Evolutionary conservation across 2,113 vertebrate species (phyloP), one percentile per base, ranked within the genome.

Genomic region (Indicator indicator): DNA sequence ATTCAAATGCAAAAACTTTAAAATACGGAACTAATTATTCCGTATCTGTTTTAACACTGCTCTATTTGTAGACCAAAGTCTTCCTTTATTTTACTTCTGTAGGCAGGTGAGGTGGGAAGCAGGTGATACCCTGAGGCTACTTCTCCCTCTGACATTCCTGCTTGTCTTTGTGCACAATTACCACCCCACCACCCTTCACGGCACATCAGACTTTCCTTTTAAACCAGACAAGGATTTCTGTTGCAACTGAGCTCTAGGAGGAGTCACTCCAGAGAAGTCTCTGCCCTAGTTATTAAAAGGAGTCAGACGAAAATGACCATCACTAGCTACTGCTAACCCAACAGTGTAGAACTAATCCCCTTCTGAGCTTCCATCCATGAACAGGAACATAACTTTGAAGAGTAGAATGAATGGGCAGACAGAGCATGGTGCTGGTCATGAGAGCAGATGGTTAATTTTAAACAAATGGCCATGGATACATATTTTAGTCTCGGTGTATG

Each of bases 1-100:
- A 72, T 90, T 80, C 88, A 86, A 93, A 69, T 36, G 33, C 79
- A 91, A 96, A 94, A 26, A 93, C 72, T 83, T 78, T n/a, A 75
- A 95, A 96, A 93, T 32, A 94, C 75, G 64, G 64, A 64, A 15
- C 83, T 50, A 91, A 86, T 9, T 65, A 90, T 88, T 77, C 32
- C 40, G 12, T 40, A 33, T 32, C 52, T 54, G 23, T 42, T 86
- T 86, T 55, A 78, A 80, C 54, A 62, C 1, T 55, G 26, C 9
- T 69, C 16, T 68, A 14, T 74, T 90, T 59, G 62, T 26, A 90
- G 56, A 88, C n/a, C 19, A 48, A 9, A 0, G 1, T 20, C n/a
- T 83, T 81, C 26, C 36, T 79, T 72, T 70, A 40, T 64, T 69
- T 75, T 19, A 75, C n/a, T 80, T 91, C 48, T 52, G 27, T 4